Evolutionary conservation across 2,888 invertebrate species (phyloP), one percentile per base, ranked within the genome.

Genomic region (Patella depressa): DNA sequence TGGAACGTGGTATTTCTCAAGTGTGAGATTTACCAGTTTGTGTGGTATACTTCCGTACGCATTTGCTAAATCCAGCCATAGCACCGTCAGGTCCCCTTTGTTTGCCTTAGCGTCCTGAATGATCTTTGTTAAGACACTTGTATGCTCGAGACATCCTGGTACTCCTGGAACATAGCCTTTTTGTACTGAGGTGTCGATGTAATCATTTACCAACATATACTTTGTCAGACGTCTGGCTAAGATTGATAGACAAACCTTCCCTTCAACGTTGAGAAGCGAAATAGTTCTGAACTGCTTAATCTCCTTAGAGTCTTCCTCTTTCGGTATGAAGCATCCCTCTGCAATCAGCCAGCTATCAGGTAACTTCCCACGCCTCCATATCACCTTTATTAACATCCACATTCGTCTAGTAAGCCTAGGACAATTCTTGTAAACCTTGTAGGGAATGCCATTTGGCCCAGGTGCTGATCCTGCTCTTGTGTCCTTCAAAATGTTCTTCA

Each of bases 351-450:
- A 82, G 14, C 55, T 19, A 19, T 72, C 65, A 53, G 73, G 74
- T 29, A 81, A 24, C 9, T 3, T 19, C 11, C 74, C 71, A 73
- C 73, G 76, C 72, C 76, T 78, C 78, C 77, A 81, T 2, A 79
- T 65, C 0, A 81, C 78, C 34, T 73, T 72, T 15, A 77, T 19
- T 1, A 79, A 53, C 14, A 76, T 74, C 80, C 80, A 80, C 29
- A 81, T 14, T 34, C 72, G 74, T 53, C 73, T 72, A 14, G 73
- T 55, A 54, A 80, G 17, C 17, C 53, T 74, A 14, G 80, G 81
- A 72, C 81, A 81, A 71, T 73, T 75, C 72, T 81, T 82, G 24
- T 80, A 81, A 1, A 81, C 79, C 57, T 76, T 81, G 71, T 80
- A 82, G 53, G 77, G 78, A 11, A 80, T 78, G 53, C 76, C 78